Evolutionary conservation across 2,797 vertebrate genomes (phyloP), one percentile per base, ranked within the genome.

Genomic region (Pteropus rufus): DNA sequence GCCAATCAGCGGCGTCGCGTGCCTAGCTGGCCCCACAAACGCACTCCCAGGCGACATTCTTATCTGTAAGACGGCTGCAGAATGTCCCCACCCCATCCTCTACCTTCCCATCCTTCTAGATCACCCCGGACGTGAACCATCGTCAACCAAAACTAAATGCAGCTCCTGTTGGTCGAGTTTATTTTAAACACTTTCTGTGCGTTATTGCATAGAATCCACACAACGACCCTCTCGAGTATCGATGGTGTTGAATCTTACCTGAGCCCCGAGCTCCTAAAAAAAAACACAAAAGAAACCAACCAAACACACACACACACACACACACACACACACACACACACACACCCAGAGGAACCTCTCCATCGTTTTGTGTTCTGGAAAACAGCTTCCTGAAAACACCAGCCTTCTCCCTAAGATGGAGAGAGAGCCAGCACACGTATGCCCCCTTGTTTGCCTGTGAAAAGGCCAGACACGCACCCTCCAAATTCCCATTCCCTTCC

Each of bases 1-100:
- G 39, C 23, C 36, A 64, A 49, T 70, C 39, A 3, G 5, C 11
- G 3, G 49, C 5, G 1, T 44, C 21, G 4, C 0, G 0, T 7
- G 46, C 41, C 49, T n/a, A 0, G 3, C 70, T 49, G 24, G 21
- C 52, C 34, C 34, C 18, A 29, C 23, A 34, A 2, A 26, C 19
- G 10, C 31, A 3, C 49, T 29, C 21, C 14, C 10, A 14, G 58
- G 72, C 67, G 34, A 10, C 39, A 0, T 49, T 1, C 21, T 24
- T 69, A 21, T 54, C 58, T 54, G 6, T 41, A 62, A 24, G 60
- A n/a, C 21, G 12, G 16, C 29, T 62, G 52, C 34, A 41, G 69
- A 26, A 16, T 52, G 31, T 23, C 41, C 24, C 46, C 31, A 5
- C n/a, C 19, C 36, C 5, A 0, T 64, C 60, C n/a, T 75, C 31